Conservation (phyloP, 2,888 invertebrate genomes). For the Melitaea athalia region DNA sequence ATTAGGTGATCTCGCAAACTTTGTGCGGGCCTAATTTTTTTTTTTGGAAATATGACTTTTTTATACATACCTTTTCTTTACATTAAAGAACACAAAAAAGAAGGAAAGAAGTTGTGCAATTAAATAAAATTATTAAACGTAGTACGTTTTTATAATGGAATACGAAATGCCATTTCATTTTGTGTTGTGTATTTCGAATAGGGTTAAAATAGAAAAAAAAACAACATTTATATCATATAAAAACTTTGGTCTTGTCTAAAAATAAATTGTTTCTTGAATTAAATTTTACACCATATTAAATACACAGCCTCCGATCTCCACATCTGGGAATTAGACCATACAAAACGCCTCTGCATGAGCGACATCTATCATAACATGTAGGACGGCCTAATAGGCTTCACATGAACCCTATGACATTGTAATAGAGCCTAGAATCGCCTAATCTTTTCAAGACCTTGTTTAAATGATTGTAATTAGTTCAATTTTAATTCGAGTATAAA, state of each 20-base stretch:
- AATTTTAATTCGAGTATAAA: constrained; percentile 29
- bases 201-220: too few relatives aligned
- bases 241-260: not conserved
- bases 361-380: constrained; percentile 19
- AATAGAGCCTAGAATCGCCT: constrained; percentile 22
- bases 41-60: too few relatives aligned
- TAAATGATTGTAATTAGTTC: constrained; percentile 38
- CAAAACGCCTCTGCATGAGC: constrained; percentile 12
- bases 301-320: not conserved
- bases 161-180: too few relatives aligned
- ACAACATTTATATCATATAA: too few relatives aligned
- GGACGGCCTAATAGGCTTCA: constrained; percentile 2
- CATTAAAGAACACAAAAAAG: too few relatives aligned
- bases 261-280: not conserved
- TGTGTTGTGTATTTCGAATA: too few relatives aligned
- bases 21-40: too few relatives aligned
- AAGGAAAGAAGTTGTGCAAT: too few relatives aligned
- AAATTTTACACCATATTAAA: not conserved
- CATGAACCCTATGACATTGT: constrained; percentile 10
- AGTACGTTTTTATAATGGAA: too few relatives aligned
- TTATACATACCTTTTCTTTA: too few relatives aligned
- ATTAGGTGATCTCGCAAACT: too few relatives aligned
- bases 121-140: too few relatives aligned
- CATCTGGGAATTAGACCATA: constrained; percentile 6
- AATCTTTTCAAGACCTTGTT: constrained; percentile 32